A percentile compares a stretch with the other conserved stretches of the same genome.
Conservation (phyloP, 2,797 vertebrate species). For the Nothura maculosa region DNA sequence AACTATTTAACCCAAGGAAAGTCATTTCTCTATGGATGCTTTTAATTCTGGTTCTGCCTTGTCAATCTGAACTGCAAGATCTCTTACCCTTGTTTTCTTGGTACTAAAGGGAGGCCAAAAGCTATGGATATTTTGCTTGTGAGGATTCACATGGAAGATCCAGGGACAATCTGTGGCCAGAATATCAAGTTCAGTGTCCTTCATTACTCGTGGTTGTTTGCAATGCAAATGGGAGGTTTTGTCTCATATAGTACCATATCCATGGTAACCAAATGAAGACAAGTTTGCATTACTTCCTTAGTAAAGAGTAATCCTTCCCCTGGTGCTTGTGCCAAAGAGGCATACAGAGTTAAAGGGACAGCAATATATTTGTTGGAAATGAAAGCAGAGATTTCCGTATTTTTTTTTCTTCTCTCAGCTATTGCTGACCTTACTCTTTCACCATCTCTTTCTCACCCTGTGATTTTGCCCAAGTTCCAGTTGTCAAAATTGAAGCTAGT, state of each 20-base stretch:
- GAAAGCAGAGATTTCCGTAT: neutral
- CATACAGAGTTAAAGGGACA: slow-evolving; percentile 60
- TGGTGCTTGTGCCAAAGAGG: slow-evolving; percentile 50
- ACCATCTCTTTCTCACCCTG: neutral
- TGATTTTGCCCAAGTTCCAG: neutral
- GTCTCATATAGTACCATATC: slow-evolving; percentile 71
- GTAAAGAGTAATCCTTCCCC: slow-evolving; percentile 54
- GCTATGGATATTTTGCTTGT: neutral
- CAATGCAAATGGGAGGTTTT: slow-evolving; percentile 82
- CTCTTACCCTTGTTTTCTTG: neutral
- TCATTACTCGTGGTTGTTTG: slow-evolving; percentile 76
- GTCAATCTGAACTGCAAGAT: neutral
- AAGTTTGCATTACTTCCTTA: slow-evolving; percentile 79
- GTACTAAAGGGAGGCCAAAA: neutral
- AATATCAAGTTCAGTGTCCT: slow-evolving; percentile 71
- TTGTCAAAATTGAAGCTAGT: neutral
- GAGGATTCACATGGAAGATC: slow-evolving; percentile 42
- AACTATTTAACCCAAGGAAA: neutral
- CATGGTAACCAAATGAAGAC: slow-evolving; percentile 81
- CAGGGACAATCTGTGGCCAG: slow-evolving; percentile 41
- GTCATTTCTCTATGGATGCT: neutral
- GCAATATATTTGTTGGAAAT: slow-evolving; percentile 27
- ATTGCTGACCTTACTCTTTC: neutral
- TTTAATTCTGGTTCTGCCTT: neutral
- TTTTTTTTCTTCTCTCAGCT: neutral